Evolutionary conservation across 2,797 vertebrate genomes (phyloP), one percentile per base, ranked within the genome.

Genomic region (Chiropotes sagulatus): DNA sequence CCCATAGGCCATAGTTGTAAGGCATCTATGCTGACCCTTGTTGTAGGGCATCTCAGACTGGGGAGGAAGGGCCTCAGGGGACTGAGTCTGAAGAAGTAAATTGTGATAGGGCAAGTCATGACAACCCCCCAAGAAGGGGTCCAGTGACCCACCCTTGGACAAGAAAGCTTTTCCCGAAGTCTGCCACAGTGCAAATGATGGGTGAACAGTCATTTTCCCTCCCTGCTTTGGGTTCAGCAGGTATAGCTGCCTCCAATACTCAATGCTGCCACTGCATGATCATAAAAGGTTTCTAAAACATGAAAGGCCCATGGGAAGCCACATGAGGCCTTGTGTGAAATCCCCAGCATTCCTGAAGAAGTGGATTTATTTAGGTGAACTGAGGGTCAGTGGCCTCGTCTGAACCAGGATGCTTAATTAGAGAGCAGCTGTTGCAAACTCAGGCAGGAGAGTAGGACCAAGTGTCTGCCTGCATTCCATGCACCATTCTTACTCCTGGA

Each of bases 371-470:
- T 75, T 90, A 46, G 52, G 67, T 83, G 95, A 97, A 67, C 33
- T 5, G 15, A 88, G 46, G 80, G 91, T 91, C 78, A 75, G 94
- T 94, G 93, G 84, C 96, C 94, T 96, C 0, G 0, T 97, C 91
- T 97, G 96, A 97, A 97, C 96, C 46, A 19, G 50, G 50, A 58
- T 54, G 58, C 67, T 97, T 92, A 90, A 90, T 39, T 88, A 85
- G 84, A 64, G 24, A 83, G 39, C 95, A 96, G 85, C 58, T 95
- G 95, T 48, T 50, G 81, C 90, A 93, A 85, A 20, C 50, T 39
- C 8, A 0, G 73, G 86, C 26, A 79, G 36, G 44, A 95, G 85
- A 85, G 3, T 0, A 12, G 41, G 78, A 61, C 17, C 28, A 1
- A 78, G 17, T 28, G 30, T 80, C 92, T 84, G 78, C 24, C 26